These are phyloP conservation scores for Drosophila kanapiae DNA, from an alignment of 1,140 invertebrate species.

Conservation along the genomic window DNA sequence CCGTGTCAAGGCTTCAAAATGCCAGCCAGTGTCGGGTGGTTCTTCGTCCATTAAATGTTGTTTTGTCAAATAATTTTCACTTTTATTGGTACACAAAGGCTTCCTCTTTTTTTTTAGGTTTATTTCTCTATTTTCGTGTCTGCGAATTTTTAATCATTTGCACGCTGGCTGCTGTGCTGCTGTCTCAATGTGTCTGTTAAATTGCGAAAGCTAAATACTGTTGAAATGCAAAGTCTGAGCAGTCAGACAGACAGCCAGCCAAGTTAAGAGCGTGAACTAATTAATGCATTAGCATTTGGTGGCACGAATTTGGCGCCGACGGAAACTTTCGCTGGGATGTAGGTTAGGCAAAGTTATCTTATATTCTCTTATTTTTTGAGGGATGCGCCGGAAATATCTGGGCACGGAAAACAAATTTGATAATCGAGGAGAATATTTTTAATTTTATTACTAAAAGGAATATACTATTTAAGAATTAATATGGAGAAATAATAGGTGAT, in stretches of 20 bases:
- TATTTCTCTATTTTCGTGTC: constrained; percentile 28
- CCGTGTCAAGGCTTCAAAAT: constrained; percentile 13
- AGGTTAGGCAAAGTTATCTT: constrained; percentile 51
- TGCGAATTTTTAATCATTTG: constrained; percentile 72
- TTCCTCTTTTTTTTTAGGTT: constrained; percentile 18
- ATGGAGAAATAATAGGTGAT: neutral
- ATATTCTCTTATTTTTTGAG: constrained; percentile 13
- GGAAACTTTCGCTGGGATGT: constrained; percentile 58
- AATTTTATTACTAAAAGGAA: neutral
- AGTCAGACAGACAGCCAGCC: constrained; percentile 43
- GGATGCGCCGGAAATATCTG: constrained; percentile 11
- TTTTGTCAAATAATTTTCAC: constrained; percentile 64
- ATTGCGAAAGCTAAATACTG: constrained; percentile 21
- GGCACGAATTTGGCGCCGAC: constrained; percentile 37
- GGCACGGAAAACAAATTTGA: neutral
- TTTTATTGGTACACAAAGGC: constrained; percentile 56
- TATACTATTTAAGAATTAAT: neutral
- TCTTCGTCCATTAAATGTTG: constrained; percentile 24
- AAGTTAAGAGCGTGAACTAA: constrained; percentile 66
- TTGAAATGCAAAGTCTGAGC: constrained; percentile 34
- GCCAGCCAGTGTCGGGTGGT: constrained; percentile 1
- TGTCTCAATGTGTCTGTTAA: constrained; percentile 42
- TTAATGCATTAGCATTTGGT: constrained; percentile 74
- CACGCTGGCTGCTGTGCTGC: constrained; percentile 18
- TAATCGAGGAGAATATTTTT: fast-evolving